Evolutionary conservation across 2,797 vertebrate species (phyloP).

Genomic region (Kryptopterus vitreolus): DNA sequence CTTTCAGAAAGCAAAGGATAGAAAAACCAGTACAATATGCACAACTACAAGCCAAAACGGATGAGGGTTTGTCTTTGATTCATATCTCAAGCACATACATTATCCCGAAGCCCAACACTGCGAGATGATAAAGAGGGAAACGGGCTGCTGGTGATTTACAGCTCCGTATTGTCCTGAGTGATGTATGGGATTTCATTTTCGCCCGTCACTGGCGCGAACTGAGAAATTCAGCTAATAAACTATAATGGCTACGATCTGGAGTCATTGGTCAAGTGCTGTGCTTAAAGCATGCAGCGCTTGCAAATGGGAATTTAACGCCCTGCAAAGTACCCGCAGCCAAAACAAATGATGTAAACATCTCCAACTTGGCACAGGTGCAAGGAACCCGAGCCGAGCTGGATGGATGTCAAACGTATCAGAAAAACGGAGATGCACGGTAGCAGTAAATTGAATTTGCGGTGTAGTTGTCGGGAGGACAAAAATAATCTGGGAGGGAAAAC

Average conservation of each 20-base stretch:
- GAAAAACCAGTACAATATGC: neutral
- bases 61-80: neutral
- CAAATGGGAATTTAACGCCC: conserved; percentile 71
- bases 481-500: conserved; percentile 12
- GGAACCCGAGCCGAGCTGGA: conserved; percentile 5
- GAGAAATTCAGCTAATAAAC: conserved; percentile 1
- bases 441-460: conserved; percentile 7
- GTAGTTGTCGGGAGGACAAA: conserved; percentile 19
- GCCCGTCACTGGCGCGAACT: neutral
- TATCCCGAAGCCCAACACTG: no score
- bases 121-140: neutral
- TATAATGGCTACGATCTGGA: conserved; percentile 44
- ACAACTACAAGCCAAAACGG: neutral
- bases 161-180: neutral
- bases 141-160: neutral
- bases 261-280: conserved; percentile 65
- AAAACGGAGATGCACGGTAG: neutral
- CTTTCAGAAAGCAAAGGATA: neutral
- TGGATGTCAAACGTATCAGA: conserved; percentile 33
- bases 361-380: conserved; percentile 14
- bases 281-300: conserved; percentile 61
- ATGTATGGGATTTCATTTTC: neutral
- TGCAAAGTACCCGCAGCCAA: conserved; percentile 66
- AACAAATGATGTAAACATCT: conserved; percentile 58
- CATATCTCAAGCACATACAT: neutral